These are phyloP conservation scores for Pararge aegeria DNA, from an alignment of 1,140 invertebrate genomes.

Conservation along the genomic window DNA sequence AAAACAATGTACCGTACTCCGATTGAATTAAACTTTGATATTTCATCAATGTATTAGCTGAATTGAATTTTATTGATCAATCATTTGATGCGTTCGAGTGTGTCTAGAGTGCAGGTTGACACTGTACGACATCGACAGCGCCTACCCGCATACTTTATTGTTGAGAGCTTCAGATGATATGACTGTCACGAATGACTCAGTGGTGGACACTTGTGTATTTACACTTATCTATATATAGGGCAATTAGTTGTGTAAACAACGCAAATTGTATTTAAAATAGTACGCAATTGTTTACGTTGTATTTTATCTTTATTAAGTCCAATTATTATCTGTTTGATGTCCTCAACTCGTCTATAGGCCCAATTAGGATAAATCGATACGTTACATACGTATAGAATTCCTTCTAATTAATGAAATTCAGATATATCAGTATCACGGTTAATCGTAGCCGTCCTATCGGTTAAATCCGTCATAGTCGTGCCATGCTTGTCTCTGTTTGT, in stretches of 20 bases:
- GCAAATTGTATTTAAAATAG: not conserved
- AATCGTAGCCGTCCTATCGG: too few species aligned
- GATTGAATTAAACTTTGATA: not conserved
- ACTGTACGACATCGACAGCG: not conserved
- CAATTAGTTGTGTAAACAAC: conserved; percentile 13
- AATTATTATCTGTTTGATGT: not conserved
- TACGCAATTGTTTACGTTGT: not conserved
- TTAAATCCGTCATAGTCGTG: too few species aligned
- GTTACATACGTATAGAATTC: too few species aligned
- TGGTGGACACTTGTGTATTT: conserved; percentile 19
- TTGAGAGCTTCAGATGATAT: conserved; percentile 43
- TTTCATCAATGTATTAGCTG: not conserved
- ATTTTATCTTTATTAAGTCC: not conserved
- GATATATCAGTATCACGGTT: too few species aligned
- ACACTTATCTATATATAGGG: conserved; percentile 8
- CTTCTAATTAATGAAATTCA: too few species aligned
- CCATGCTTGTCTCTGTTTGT: too few species aligned
- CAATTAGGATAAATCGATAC: not conserved
- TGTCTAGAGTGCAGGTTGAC: conserved; percentile 29
- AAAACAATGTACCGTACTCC: too few species aligned
- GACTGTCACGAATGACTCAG: conserved; percentile 36
- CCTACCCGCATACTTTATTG: conserved; percentile 66
- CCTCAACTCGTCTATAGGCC: not conserved
- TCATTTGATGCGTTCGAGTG: conserved; percentile 50
- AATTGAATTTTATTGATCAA: conserved; percentile 42